A percentile compares a stretch with the other conserved stretches of the same genome.
phyloP scores from a whole-genome alignment of 2,113 vertebrate species.

The Bujurquina vittata region DNA sequence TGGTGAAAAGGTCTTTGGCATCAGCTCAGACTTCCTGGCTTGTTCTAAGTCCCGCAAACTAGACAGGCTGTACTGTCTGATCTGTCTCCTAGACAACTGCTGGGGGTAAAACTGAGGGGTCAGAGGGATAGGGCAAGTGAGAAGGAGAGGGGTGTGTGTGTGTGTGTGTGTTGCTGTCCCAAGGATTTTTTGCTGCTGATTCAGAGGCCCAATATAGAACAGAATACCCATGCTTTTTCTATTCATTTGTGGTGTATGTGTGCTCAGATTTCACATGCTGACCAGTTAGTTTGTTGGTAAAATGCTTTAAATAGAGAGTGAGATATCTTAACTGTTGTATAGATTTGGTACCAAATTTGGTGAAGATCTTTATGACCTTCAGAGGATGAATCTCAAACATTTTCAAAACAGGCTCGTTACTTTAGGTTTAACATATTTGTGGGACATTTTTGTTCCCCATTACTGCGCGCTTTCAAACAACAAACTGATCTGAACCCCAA shows the following conservation, averaged over 20 bases:
- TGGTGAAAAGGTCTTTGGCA: slow-evolving; percentile 48
- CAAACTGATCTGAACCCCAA: too few species aligned
- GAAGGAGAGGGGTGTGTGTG: slow-evolving; percentile 21
- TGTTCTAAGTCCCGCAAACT: slow-evolving; percentile 20
- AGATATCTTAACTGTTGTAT: neutral
- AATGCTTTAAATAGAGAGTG: neutral
- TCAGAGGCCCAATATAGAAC: slow-evolving; percentile 51
- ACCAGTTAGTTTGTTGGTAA: neutral
- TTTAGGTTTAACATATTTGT: too few species aligned
- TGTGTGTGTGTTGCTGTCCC: slow-evolving; percentile 29
- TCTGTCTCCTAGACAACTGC: slow-evolving; percentile 62
- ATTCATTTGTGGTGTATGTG: slow-evolving; percentile 17
- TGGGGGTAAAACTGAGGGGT: slow-evolving; percentile 37
- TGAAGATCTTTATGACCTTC: neutral
- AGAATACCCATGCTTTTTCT: slow-evolving; percentile 30
- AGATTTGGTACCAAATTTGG: neutral
- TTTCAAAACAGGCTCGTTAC: too few species aligned
- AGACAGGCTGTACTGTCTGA: slow-evolving; percentile 49
- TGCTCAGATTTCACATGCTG: slow-evolving; percentile 18
- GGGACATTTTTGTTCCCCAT: too few species aligned
- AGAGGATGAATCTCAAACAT: neutral
- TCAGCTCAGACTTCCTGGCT: slow-evolving; percentile 41
- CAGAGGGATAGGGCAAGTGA: neutral
- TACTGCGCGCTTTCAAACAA: too few species aligned
- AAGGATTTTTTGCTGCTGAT: slow-evolving; percentile 59